Evolutionary conservation across 2,113 vertebrate genomes (phyloP).

Genomic region (Etheostoma cragini): DNA sequence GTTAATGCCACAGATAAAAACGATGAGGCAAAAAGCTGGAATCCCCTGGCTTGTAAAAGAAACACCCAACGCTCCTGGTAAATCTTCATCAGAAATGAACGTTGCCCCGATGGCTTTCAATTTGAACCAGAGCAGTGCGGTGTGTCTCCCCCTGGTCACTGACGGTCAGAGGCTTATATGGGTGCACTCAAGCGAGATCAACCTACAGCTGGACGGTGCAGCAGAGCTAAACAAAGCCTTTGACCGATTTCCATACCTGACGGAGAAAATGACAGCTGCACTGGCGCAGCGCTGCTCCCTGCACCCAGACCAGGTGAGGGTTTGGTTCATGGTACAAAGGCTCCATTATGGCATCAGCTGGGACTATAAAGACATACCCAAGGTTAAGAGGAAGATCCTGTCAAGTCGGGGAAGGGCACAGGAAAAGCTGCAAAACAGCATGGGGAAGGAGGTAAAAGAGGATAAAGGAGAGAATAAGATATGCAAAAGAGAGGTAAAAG

Average conservation of each 20-base stretch:
- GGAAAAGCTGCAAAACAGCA: rapidly evolving
- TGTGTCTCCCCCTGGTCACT: slow-evolving; percentile 86
- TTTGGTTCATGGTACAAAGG: slow-evolving; percentile 91
- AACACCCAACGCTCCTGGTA: rapidly evolving
- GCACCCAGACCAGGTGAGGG: slow-evolving; percentile 88
- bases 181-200: slow-evolving; percentile 82
- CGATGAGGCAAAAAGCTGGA: slow-evolving; percentile 25
- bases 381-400: slow-evolving; percentile 72
- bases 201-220: slow-evolving; percentile 73
- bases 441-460: rapidly evolving
- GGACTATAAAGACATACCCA: slow-evolving; percentile 86
- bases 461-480: neutral
- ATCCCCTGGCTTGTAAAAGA: neutral
- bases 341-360: slow-evolving; percentile 91
- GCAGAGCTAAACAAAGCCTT: slow-evolving; percentile 87
- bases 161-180: slow-evolving; percentile 85
- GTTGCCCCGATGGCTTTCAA: neutral
- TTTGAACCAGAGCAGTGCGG: slow-evolving; percentile 50
- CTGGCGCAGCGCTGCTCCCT: slow-evolving; percentile 85
- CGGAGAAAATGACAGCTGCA: slow-evolving; percentile 78
- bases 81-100: neutral
- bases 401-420: neutral
- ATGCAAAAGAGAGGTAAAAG: neutral
- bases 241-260: slow-evolving; percentile 88
- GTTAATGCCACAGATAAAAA: neutral